Evolutionary conservation across 2,797 vertebrate species (phyloP).

Genomic region (Acipenser ruthenus): DNA sequence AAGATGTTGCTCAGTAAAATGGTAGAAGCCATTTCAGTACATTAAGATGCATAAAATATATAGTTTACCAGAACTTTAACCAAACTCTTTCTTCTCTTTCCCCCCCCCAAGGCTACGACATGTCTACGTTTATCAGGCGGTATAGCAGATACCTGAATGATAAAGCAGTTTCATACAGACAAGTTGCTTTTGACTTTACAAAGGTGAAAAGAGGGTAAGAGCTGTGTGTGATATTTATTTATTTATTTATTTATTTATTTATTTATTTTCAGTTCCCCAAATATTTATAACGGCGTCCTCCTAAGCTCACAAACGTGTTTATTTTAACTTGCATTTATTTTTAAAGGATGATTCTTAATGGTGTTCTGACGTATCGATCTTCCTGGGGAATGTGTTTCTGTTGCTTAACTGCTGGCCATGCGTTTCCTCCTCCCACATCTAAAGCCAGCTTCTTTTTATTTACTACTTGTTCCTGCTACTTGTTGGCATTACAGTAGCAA

Average conservation of each 20-base stretch:
- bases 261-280: background rate
- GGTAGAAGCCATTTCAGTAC: too few species aligned
- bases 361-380: too few species aligned
- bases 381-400: too few species aligned
- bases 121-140: conserved; percentile 97
- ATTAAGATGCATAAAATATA: too few species aligned
- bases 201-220: conserved; percentile 98
- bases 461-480: too few species aligned
- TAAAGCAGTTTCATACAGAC: conserved; percentile 97
- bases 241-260: too few species aligned
- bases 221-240: background rate
- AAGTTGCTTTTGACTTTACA: conserved; percentile 98
- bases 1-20: too few species aligned
- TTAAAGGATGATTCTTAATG: too few species aligned
- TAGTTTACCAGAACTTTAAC: background rate
- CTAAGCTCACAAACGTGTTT: background rate
- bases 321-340: background rate
- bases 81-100: conserved; percentile 6
- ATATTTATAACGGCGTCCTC: background rate
- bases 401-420: too few species aligned
- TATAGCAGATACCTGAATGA: conserved; percentile 98
- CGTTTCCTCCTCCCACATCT: too few species aligned
- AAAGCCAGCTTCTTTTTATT: too few species aligned
- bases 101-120: conserved; percentile 81
- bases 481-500: too few species aligned